A percentile compares a stretch with the other conserved stretches of the same genome.
These are phyloP conservation scores for Bombus haemorrhoidalis DNA, from an alignment of 1,140 invertebrate species.

Conservation along the genomic window DNA sequence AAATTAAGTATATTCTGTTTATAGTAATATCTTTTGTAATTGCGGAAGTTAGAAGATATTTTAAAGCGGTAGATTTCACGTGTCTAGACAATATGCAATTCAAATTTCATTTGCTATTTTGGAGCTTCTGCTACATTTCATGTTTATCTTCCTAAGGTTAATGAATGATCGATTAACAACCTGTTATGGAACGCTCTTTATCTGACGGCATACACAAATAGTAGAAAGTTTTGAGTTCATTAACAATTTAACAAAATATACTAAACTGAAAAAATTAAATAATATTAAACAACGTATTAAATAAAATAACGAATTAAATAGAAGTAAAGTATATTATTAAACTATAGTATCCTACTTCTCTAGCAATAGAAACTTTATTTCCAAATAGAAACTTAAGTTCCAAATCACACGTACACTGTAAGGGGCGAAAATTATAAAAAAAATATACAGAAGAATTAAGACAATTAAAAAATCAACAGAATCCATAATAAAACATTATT, in stretches of 20 bases:
- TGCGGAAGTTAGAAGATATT: not conserved
- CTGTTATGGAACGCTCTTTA: constrained; percentile 8
- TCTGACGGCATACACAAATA: no score
- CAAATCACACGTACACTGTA: no score
- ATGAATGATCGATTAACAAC: constrained; percentile 44
- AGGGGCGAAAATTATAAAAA: not conserved
- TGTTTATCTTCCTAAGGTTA: constrained; percentile 18
- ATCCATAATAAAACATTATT: not conserved
- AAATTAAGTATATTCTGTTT: not conserved
- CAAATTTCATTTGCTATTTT: constrained; percentile 19
- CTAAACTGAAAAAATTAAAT: not conserved
- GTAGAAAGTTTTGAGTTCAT: not conserved
- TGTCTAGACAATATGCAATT: constrained; percentile 34
- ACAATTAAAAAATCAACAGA: not conserved
- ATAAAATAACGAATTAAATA: not conserved
- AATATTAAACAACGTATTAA: not conserved
- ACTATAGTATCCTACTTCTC: not conserved
- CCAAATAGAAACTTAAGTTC: no score
- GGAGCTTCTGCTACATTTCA: constrained; percentile 1
- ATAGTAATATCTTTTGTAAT: not conserved
- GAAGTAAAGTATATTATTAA: not conserved
- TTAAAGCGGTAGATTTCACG: not conserved
- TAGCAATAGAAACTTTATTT: not conserved
- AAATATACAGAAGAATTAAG: not conserved
- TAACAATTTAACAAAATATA: not conserved